Percentiles rank a stretch among this genome's conserved stretches.
Conservation (phyloP, 2,888 invertebrate genomes). For the Netelia virgata region DNA sequence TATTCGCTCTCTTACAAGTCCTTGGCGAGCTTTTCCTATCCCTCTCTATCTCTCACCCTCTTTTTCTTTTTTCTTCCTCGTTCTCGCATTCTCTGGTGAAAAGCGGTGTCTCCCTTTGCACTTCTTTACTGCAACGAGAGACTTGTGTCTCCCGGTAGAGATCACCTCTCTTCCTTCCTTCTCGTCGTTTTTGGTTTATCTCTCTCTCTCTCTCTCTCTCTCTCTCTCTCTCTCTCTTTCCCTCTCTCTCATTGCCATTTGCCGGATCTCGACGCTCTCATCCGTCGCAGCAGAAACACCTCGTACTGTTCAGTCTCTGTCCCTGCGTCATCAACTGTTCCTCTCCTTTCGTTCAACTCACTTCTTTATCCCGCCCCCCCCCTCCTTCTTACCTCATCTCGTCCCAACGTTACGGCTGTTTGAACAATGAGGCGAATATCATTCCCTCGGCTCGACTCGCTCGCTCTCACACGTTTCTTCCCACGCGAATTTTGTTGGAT, state of each 20-base stretch:
- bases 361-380: too few relatives aligned
- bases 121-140: not conserved
- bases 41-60: slow-evolving; percentile 6
- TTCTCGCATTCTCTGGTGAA: not conserved
- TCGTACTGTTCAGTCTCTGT: slow-evolving; percentile 28
- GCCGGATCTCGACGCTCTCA: slow-evolving; percentile 35
- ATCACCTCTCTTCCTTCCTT: slow-evolving; percentile 34
- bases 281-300: slow-evolving; percentile 31
- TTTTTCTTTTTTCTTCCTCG: slow-evolving; percentile 17
- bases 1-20: slow-evolving; percentile 12
- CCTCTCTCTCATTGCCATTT: slow-evolving; percentile 36
- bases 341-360: not conserved
- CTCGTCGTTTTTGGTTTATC: not conserved
- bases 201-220: slow-evolving; percentile 17
- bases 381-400: too few relatives aligned
- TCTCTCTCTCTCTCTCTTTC: slow-evolving; percentile 18
- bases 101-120: slow-evolving; percentile 24
- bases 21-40: not conserved
- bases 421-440: slow-evolving; percentile 74
- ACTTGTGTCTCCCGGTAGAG: slow-evolving; percentile 15
- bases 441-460: slow-evolving; percentile 65
- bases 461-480: not conserved
- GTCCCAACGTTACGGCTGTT: slow-evolving; percentile 63
- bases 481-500: too few relatives aligned
- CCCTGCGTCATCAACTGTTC: slow-evolving; percentile 35